Base-by-base conservation (phyloP, 2,888 invertebrate species). In the Synergus itoensis region DNA sequence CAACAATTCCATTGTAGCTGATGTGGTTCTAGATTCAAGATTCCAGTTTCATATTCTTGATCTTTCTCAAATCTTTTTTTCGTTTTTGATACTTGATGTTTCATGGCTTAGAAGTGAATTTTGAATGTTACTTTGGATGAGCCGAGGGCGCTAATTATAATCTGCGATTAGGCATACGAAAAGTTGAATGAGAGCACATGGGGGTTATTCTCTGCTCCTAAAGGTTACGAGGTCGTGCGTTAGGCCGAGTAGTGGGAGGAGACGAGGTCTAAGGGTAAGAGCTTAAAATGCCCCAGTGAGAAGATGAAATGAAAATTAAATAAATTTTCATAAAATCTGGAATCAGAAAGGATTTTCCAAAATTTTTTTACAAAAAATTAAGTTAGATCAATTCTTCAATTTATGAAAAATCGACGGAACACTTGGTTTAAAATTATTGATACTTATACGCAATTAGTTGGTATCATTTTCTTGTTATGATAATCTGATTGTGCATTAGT, bases 221-320 rank as follows among this genome's bases (percentile, higher is more conserved):
- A 73, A 73, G 69, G 53, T 73, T 73, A 73, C 69, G 69, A 73
- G 48, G 69, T 53, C 69, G n/a, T 48, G 48, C 69, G 48, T 73
- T 73, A 48, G 21, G n/a, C 28, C 28, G 40, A 28, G 45, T 53
- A 36, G 53, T 73, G 48, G 69, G 16, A 73, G 48, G 53, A 73
- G 60, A 48, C n/a, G 36, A 73, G 36, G n/a, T 73, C 53, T 53
- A 53, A 73, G 69, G 69, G 69, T 73, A 48, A 73, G 48, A 48
- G 48, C n/a, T 73, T 73, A 48, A 73, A 36, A 73, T 36, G 48
- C n/a, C 28, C 48, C 28, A 73, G n/a, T 28, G 36, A 53, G 18
- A 16, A 36, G 48, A n/a, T 11, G 12, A 18, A 60, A 60, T 18
- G 36, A 53, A 36, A 73, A 53, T 53, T 73, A 11, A 53, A 36